These are phyloP conservation scores for Cochlearius cochlearius DNA, from an alignment of 2,113 vertebrate genomes.

Conservation along the genomic window DNA sequence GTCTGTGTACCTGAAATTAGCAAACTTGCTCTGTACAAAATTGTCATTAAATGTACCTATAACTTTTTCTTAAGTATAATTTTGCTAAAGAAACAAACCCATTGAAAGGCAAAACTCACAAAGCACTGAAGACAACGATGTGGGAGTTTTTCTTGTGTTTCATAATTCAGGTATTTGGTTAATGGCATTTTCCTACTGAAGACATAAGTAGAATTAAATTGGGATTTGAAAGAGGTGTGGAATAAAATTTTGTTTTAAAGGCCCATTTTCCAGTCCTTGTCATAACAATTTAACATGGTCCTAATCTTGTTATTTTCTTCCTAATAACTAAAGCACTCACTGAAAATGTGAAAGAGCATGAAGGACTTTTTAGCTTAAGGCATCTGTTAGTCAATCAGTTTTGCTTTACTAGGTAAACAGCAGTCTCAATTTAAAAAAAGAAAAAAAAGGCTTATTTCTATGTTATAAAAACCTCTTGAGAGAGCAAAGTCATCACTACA, in stretches of 20 bases:
- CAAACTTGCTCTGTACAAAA: neutral
- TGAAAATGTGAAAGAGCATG: neutral
- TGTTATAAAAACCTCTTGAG: neutral
- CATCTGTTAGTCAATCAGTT: neutral
- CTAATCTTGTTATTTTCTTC: neutral
- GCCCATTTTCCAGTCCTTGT: neutral
- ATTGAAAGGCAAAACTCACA: neutral
- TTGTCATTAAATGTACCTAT: neutral
- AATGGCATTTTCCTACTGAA: neutral
- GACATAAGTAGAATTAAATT: neutral
- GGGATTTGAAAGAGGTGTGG: neutral
- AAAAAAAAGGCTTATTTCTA: neutral
- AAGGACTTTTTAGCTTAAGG: conserved; percentile 1
- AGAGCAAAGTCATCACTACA: neutral
- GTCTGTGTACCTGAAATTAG: neutral
- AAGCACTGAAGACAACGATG: neutral
- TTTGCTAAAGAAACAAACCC: neutral
- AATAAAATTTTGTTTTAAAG: neutral
- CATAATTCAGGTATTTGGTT: neutral
- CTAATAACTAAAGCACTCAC: neutral
- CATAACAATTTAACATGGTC: neutral
- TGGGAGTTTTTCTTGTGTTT: neutral
- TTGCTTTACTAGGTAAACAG: neutral
- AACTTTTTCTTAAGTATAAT: neutral
- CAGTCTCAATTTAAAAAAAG: neutral